Conservation (phyloP, 2,888 invertebrate genomes). For the Apamea epomidion region DNA sequence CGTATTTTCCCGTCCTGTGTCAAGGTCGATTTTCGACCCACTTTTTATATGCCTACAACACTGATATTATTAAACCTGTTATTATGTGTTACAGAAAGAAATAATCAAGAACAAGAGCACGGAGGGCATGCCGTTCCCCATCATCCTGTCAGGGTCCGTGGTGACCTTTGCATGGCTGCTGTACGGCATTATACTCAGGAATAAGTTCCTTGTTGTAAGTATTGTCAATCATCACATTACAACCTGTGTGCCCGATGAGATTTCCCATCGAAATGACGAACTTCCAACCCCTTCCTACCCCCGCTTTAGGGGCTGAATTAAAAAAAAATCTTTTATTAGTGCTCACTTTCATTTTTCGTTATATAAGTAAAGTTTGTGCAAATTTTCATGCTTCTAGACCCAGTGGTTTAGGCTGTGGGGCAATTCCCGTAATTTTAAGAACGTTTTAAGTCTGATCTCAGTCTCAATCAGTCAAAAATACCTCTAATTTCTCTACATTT, state of each 20-base stretch:
- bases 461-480: too few relatives aligned
- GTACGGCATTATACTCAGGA: slow-evolving; percentile 94
- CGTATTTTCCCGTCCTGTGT: background rate
- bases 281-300: background rate
- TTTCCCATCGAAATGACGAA: background rate
- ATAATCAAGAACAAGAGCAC: slow-evolving; percentile 96
- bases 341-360: too few relatives aligned
- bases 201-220: slow-evolving; percentile 94
- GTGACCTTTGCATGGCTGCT: slow-evolving; percentile 95
- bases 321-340: too few relatives aligned
- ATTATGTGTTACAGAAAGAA: slow-evolving; percentile 90
- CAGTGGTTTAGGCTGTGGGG: too few relatives aligned
- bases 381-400: too few relatives aligned
- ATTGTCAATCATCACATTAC: slow-evolving; percentile 26
- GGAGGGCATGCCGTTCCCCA: slow-evolving; percentile 96
- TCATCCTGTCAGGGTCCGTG: slow-evolving; percentile 95
- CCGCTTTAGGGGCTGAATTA: background rate
- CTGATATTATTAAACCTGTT: background rate
- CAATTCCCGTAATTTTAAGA: too few relatives aligned
- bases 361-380: too few relatives aligned
- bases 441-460: too few relatives aligned
- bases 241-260: background rate
- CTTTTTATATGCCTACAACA: background rate
- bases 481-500: too few relatives aligned
- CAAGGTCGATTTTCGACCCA: background rate